Evolutionary conservation across 2,113 vertebrate species (phyloP).

Genomic region (Oryzias melastigma): DNA sequence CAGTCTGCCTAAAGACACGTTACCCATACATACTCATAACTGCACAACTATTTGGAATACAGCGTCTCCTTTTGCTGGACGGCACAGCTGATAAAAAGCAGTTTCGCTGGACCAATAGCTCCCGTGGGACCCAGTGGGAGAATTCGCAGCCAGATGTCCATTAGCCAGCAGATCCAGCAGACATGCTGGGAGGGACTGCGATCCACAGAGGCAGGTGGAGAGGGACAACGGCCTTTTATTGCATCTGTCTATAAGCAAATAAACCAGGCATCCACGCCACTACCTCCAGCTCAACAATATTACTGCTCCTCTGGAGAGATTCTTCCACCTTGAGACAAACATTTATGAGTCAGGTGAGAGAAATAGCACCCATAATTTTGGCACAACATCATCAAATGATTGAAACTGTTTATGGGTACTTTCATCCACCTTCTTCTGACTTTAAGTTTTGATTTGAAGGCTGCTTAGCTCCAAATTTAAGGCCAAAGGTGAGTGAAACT

Average conservation of each 20-base stretch:
- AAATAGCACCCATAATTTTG: slow-evolving; percentile 9
- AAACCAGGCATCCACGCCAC: slow-evolving; percentile 21
- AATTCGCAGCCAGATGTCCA: slow-evolving; percentile 54
- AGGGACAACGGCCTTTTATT: slow-evolving; percentile 55
- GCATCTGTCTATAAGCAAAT: slow-evolving; percentile 59
- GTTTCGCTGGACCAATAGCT: slow-evolving; percentile 27
- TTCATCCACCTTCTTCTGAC: not conserved
- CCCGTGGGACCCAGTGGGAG: slow-evolving; percentile 36
- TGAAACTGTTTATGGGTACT: slow-evolving; percentile 22
- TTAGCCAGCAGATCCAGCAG: slow-evolving; percentile 41
- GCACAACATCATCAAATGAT: not conserved
- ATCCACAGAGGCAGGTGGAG: slow-evolving; percentile 33
- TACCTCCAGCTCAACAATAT: slow-evolving; percentile 28
- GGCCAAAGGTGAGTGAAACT: slow-evolving; percentile 43
- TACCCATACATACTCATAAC: slow-evolving; percentile 17
- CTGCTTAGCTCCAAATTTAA: slow-evolving; percentile 22
- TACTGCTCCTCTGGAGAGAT: slow-evolving; percentile 23
- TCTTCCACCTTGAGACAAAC: slow-evolving; percentile 8
- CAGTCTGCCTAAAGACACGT: not conserved
- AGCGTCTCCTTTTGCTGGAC: slow-evolving; percentile 24
- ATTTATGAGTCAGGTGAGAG: slow-evolving; percentile 17
- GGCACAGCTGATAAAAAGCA: slow-evolving; percentile 50
- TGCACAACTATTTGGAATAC: slow-evolving; percentile 32
- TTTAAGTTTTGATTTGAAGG: slow-evolving; percentile 20
- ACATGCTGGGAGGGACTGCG: slow-evolving; percentile 26